Base-by-base conservation (phyloP, 2,888 invertebrate species). In the Coremacera marginata region DNA sequence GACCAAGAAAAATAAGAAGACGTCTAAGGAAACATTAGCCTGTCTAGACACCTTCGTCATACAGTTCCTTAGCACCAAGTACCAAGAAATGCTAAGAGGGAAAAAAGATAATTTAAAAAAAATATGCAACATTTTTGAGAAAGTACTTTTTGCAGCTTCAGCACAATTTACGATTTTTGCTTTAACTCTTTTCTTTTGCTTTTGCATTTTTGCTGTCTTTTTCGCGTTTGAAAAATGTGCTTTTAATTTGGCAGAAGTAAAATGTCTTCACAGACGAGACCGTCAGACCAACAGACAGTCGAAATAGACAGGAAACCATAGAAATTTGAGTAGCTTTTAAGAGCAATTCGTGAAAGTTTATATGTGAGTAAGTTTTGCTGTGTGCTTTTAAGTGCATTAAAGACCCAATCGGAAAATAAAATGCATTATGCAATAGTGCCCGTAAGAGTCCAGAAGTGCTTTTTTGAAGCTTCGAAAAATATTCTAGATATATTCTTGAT, bases 41-140 rank as follows among this genome's bases (percentile, higher is more conserved):
- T 82, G 86, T 86, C 86, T 86, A 86, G 86, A 86, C 86, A 86
- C 86, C 86, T 85, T 86, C 86, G 85, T 86, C 86, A 86, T 86
- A 84, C 73, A 77, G 75, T 80, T 75, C 67, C 7, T n/a, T 19
- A 65, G 7, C n/a, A 27, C 3, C 63, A n/a, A 65, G 19, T 31
- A 34, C n/a, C 14, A 31, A 34, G 34, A 65, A 27, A 65, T 19
- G 16, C n/a, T n/a, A 37, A 1, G 19, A 52, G 7, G 8, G n/a
- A 55, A 55, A 55, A 55, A 55, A 55, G 19, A 8, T 55, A 19
- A 55, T 19, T 55, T 55, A 8, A 55, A n/a, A 8, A 55, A 55
- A 52, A 19, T n/a, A n/a, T n/a, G 3, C n/a, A 52, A 52, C n/a
- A 55, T 55, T 55, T 55, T 55, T 22, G 19, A 22, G n/a, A 22